Base-by-base conservation (phyloP, 1,140 invertebrate species). In the Dreissena polymorpha region DNA sequence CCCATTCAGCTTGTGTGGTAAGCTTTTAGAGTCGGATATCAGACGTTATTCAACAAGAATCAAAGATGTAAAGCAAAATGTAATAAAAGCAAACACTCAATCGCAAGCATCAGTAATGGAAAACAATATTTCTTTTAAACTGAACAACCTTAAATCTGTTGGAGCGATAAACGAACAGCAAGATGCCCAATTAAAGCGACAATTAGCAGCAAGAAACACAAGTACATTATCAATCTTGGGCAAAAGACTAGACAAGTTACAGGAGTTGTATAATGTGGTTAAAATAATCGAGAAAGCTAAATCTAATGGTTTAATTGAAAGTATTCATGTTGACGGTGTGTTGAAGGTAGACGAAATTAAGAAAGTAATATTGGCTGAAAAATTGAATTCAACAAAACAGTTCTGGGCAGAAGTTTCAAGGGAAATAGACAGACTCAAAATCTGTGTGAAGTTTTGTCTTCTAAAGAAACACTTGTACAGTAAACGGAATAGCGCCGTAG, bases 361-460 rank as follows among this genome's bases (percentile, higher is more conserved):
- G 14, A 49, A 25, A 25, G 6, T 75, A 21, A 23, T 75, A 63
- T 49, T 75, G 51, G 39, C 50, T 29, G 53, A 55, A 21, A 75
- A 25, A 75, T 27, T 27, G 13, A 63, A 63, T 57, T 5, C 25
- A 29, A 63, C 72, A 8, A 60, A 21, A 16, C 53, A 75, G 27
- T 75, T 75, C 25, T 75, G 72, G 72, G 21, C 23, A 75, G 72
- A 75, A 27, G 72, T 75, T 29, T 27, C 57, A n/a, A 10, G 7
- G 14, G 72, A 75, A 63, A 18, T 75, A 60, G 23, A 75, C 10
- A 21, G 72, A 75, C 14, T 75, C 8, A 51, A 21, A 21, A 18
- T 75, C 18, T 75, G 67, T 27, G 67, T n/a, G 29, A 25, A 69
- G n/a, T 29, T 69, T 29, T 29, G 50, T 49, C 14, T 69, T 69